phyloP scores from a whole-genome alignment of 2,888 invertebrate genomes.

The Galeopsomyia nigrocyanea region DNA sequence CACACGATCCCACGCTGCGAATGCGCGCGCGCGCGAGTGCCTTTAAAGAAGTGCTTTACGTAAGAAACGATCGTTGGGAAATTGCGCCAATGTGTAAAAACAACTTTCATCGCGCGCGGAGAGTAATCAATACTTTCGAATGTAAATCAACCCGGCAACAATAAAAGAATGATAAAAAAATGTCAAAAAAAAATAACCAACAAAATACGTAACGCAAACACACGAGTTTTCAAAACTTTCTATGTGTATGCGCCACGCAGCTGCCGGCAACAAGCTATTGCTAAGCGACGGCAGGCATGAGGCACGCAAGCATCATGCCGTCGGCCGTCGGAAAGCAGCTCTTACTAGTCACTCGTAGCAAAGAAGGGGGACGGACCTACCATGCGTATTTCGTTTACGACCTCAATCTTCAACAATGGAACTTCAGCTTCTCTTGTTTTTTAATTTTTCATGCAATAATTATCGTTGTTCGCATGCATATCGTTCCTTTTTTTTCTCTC shows the following conservation, averaged over 20 bases:
- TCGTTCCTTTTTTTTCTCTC: not conserved
- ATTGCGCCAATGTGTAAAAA: not conserved
- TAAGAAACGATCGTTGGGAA: constrained; percentile 6
- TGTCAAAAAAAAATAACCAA: not conserved
- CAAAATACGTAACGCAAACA: no score
- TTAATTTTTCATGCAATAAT: constrained; percentile 34
- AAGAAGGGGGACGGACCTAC: no score
- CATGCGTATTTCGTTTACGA: constrained; percentile 32
- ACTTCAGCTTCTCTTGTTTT: not conserved
- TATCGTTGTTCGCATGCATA: constrained; percentile 13
- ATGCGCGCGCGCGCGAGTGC: not conserved
- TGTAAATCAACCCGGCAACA: no score
- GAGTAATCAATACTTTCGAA: no score
- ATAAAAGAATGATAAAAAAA: not conserved
- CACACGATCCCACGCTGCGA: constrained; percentile 25
- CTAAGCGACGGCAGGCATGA: no score
- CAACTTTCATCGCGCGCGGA: no score
- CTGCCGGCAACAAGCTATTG: no score
- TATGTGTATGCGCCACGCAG: no score
- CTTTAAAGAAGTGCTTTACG: not conserved
- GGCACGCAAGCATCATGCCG: constrained; percentile 1
- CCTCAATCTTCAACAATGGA: constrained; percentile 32
- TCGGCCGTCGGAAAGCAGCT: constrained; percentile 38
- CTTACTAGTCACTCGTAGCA: not conserved
- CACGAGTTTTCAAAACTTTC: no score